Base-by-base conservation (phyloP, 1,140 invertebrate genomes). In the Paralvinella palmiformis region DNA sequence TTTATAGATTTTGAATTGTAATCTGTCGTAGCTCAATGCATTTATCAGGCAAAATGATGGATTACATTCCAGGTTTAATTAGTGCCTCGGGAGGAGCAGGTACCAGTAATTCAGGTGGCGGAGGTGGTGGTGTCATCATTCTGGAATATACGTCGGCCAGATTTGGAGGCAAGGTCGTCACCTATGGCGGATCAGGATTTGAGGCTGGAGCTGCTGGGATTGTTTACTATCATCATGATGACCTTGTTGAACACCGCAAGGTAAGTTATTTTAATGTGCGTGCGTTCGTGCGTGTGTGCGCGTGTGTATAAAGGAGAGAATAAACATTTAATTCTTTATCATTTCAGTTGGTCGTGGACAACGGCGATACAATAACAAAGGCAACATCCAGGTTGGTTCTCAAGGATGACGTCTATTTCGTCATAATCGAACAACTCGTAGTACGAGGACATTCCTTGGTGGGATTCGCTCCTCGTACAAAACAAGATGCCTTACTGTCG, bases 41-140 rank as follows among this genome's bases (percentile, higher is more conserved):
- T n/a, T n/a, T n/a, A n/a, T n/a, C n/a, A n/a, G n/a, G n/a, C n/a
- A n/a, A n/a, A n/a, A n/a, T n/a, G n/a, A n/a, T n/a, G n/a, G n/a
- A n/a, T n/a, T n/a, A n/a, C n/a, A n/a, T 60, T 62, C 36, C 45
- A 71, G 70, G 70, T 31, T 48, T 64, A 10, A 64, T 69, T 20
- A 62, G 68, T 27, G 61, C 63, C 2, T 63, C 66, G 45, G 70
- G 70, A 32, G 70, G 70, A 27, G 62, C 62, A 3, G 59, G 62
- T 2, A 53, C 20, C 4, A 56, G 24, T n/a, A 60, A 24, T 32
- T 20, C 58, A 56, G 71, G 69, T 7, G 73, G 72, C 20, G 71
- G 72, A 31, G 73, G 73, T 44, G 73, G 71, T 20, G 72, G 73
- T 17, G 58, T 69, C 17, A 67, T 75, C 2, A 44, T 68, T 31